Conservation (phyloP, 2,888 invertebrate species). For the Odontocolon sp. region DNA sequence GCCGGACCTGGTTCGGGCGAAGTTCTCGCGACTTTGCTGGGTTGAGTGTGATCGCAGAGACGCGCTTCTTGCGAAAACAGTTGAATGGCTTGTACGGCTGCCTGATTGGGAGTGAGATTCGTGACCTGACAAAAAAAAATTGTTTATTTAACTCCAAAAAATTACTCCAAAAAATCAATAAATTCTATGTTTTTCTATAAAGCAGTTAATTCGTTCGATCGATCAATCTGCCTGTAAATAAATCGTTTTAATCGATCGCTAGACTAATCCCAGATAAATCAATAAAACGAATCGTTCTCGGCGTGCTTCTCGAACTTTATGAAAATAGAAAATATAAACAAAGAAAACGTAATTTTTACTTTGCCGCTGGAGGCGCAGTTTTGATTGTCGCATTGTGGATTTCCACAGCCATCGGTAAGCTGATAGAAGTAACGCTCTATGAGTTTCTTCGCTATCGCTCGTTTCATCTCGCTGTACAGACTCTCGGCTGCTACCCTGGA, state of each 20-base stretch:
- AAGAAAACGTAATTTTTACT: constrained; percentile 80
- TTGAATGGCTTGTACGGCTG: constrained; percentile 94
- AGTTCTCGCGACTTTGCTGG: constrained; percentile 88
- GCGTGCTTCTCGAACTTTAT: no score
- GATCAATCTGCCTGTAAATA: no score
- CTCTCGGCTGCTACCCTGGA: constrained; percentile 79
- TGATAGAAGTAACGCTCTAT: constrained; percentile 97
- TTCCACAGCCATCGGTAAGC: constrained; percentile 95
- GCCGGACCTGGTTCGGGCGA: constrained; percentile 79
- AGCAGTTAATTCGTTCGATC: no score
- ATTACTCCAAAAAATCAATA: not conserved
- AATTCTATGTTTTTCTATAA: no score
- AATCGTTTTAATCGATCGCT: no score
- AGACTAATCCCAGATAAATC: no score
- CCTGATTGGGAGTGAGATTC: constrained; percentile 92
- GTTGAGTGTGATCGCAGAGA: constrained; percentile 88
- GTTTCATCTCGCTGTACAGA: constrained; percentile 81
- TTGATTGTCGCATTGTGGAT: constrained; percentile 91
- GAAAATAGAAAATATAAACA: no score
- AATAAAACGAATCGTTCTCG: no score
- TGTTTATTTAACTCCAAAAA: not conserved
- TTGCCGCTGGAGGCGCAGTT: constrained; percentile 95
- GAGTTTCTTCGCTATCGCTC: constrained; percentile 88
- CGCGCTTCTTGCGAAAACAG: constrained; percentile 92
- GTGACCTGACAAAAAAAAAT: constrained; percentile 82